Conservation (phyloP, 2,113 vertebrate genomes). For the Emydocephalus ijimae region DNA sequence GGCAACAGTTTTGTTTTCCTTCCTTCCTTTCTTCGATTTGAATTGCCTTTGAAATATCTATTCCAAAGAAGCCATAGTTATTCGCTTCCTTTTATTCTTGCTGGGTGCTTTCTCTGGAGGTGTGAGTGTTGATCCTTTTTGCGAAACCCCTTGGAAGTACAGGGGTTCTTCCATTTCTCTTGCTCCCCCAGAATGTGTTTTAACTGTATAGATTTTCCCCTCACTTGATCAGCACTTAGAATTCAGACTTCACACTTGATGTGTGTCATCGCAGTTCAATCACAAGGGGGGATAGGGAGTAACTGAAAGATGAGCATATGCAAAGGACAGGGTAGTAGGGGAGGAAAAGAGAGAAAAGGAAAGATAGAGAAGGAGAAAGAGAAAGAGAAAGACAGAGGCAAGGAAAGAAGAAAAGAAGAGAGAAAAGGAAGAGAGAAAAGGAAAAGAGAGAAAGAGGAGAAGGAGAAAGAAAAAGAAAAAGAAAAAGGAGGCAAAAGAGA, state of each 20-base stretch:
- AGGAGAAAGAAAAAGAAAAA: no score
- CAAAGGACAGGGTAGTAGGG: neutral
- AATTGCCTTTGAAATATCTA: neutral
- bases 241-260: neutral
- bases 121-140: neutral
- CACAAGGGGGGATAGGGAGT: neutral
- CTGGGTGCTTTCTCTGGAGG: neutral
- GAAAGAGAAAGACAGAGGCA: neutral
- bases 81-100: neutral
- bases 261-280: neutral
- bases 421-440: neutral
- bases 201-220: neutral
- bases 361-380: neutral
- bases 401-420: neutral
- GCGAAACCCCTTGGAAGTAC: neutral
- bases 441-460: neutral
- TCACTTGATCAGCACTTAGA: neutral
- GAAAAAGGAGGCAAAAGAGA: no score
- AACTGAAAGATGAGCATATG: neutral
- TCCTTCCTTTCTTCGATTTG: neutral
- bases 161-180: neutral
- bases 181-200: neutral
- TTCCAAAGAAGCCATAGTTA: neutral
- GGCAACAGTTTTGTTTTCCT: neutral
- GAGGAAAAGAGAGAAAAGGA: neutral